phyloP scores from a whole-genome alignment of 2,888 invertebrate genomes.

The Dynastes hyllus region DNA sequence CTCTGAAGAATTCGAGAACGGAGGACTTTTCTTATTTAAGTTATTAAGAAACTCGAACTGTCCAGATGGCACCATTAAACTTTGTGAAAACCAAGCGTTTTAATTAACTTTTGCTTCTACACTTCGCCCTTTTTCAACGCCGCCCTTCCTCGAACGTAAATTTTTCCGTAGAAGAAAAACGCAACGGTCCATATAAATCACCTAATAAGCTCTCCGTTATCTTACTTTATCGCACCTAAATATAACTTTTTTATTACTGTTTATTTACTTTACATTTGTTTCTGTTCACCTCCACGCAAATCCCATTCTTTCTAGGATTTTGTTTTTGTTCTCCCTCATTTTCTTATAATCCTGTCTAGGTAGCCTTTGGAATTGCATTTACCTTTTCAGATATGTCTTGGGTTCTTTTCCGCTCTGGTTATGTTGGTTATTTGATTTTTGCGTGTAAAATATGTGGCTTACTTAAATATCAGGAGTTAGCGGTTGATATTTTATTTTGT shows the following conservation, averaged over 20 bases:
- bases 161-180: not conserved
- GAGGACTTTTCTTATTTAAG: not conserved
- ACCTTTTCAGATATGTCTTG: not conserved
- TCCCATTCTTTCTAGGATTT: too few species aligned
- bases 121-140: not conserved
- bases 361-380: not conserved
- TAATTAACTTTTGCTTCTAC: slow-evolving; percentile 16
- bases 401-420: too few species aligned
- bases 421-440: too few species aligned
- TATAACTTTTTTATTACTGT: not conserved
- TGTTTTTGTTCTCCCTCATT: too few species aligned
- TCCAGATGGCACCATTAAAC: not conserved
- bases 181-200: slow-evolving; percentile 5
- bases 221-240: slow-evolving; percentile 2
- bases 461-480: too few species aligned
- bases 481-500: not conserved
- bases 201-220: slow-evolving; percentile 6
- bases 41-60: slow-evolving; percentile 18
- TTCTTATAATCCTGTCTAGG: too few species aligned
- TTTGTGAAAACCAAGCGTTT: not conserved
- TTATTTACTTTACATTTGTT: not conserved
- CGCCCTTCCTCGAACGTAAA: not conserved
- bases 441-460: too few species aligned
- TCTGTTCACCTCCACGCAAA: not conserved
- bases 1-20: not conserved